Evolutionary conservation across 2,113 vertebrate genomes (phyloP).

Genomic region (Chaetops frenatus): DNA sequence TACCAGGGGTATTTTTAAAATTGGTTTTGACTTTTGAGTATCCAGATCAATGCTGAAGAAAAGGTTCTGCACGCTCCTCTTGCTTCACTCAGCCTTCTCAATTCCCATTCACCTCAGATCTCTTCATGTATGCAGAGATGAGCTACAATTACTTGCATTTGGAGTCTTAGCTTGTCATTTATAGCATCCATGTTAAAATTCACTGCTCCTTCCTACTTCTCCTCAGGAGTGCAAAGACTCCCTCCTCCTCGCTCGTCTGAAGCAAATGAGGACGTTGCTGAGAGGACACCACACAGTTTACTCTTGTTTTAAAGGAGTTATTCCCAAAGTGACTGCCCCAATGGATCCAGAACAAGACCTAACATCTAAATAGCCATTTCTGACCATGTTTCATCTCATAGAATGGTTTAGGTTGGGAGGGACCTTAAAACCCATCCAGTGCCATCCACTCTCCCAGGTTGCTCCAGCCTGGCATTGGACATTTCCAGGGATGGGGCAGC

Average conservation of each 20-base stretch:
- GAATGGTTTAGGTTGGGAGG: background rate
- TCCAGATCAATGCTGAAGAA: background rate
- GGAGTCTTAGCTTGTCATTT: background rate
- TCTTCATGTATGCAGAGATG: background rate
- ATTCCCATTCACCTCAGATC: background rate
- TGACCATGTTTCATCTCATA: background rate
- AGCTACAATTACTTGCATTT: background rate
- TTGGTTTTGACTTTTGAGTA: background rate
- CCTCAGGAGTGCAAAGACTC: background rate
- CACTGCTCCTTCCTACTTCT: background rate
- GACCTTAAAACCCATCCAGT: background rate
- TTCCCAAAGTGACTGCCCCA: background rate
- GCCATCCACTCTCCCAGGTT: rapidly evolving
- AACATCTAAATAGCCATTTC: background rate
- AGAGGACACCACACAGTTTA: background rate
- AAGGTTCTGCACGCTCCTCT: background rate
- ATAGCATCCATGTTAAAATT: background rate
- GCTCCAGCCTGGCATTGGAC: background rate
- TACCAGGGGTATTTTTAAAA: background rate
- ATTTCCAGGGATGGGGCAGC: background rate
- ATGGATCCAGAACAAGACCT: background rate
- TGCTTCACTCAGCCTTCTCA: background rate
- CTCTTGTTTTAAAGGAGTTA: background rate
- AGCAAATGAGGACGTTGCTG: background rate
- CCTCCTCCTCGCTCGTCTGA: background rate